phyloP scores from a whole-genome alignment of 2,113 vertebrate species.

The Nyctibius bracteatus region DNA sequence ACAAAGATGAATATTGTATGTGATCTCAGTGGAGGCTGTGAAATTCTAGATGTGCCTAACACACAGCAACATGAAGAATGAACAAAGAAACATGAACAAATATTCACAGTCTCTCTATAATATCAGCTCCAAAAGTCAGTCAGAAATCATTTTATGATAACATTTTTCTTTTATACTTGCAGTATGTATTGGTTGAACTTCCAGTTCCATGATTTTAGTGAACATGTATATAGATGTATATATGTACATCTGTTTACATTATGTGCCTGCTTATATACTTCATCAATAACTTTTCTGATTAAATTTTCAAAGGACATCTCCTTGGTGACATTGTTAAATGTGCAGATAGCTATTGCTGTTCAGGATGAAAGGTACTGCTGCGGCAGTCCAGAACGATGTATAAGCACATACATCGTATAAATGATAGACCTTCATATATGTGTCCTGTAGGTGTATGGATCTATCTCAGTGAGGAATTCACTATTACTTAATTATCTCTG shows the following conservation, averaged over 20 bases:
- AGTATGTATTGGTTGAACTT: neutral
- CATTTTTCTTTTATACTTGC: neutral
- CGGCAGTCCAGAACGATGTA: neutral
- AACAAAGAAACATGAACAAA: neutral
- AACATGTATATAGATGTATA: neutral
- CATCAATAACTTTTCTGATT: neutral
- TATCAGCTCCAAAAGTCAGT: neutral
- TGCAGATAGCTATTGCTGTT: neutral
- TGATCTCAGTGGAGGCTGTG: neutral
- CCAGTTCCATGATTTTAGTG: neutral
- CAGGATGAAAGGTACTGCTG: neutral
- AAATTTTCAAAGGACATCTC: neutral
- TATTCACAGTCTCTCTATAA: neutral
- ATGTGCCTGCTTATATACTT: neutral
- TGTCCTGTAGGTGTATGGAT: neutral
- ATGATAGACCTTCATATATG: neutral
- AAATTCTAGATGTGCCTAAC: neutral
- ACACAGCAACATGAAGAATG: neutral
- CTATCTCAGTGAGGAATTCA: neutral
- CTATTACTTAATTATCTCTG: neutral
- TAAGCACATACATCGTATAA: neutral
- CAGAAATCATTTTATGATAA: neutral
- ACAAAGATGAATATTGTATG: neutral
- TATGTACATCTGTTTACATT: neutral
- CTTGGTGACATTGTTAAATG: neutral